Conservation (phyloP, 1,140 invertebrate genomes). For the Ridgeia piscesae region DNA sequence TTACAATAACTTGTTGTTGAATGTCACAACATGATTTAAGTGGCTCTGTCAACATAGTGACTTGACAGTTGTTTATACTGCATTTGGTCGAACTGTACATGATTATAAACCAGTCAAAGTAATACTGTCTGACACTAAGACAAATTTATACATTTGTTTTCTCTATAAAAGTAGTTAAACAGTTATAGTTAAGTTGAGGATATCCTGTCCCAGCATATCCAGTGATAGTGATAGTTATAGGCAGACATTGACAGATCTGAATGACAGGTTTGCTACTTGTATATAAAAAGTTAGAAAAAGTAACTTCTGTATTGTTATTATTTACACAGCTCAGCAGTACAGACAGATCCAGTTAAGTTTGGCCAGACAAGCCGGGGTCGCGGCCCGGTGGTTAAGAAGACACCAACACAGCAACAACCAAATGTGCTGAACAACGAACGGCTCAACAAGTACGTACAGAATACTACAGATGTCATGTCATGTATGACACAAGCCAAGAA, state of each 20-base stretch:
- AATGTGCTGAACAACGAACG: conserved; percentile 1
- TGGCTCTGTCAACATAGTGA: neutral
- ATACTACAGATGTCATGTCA: too few species aligned
- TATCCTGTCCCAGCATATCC: too few species aligned
- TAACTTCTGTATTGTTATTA: neutral
- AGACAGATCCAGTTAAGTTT: neutral
- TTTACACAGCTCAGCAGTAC: neutral
- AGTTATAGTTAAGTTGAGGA: too few species aligned
- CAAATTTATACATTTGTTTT: too few species aligned
- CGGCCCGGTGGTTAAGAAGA: neutral
- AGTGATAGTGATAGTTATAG: too few species aligned
- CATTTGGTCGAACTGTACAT: neutral
- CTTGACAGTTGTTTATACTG: neutral
- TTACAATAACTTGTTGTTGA: neutral
- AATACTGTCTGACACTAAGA: neutral
- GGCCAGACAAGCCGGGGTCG: neutral
- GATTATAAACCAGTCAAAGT: neutral
- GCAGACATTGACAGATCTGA: too few species aligned
- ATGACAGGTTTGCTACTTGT: too few species aligned
- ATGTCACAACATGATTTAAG: neutral
- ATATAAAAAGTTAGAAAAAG: neutral
- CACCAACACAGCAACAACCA: neutral
- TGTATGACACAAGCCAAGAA: neutral
- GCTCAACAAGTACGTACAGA: conserved; percentile 20
- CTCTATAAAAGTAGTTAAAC: too few species aligned